phyloP scores from a whole-genome alignment of 2,113 vertebrate species.

The Proteles cristata region DNA sequence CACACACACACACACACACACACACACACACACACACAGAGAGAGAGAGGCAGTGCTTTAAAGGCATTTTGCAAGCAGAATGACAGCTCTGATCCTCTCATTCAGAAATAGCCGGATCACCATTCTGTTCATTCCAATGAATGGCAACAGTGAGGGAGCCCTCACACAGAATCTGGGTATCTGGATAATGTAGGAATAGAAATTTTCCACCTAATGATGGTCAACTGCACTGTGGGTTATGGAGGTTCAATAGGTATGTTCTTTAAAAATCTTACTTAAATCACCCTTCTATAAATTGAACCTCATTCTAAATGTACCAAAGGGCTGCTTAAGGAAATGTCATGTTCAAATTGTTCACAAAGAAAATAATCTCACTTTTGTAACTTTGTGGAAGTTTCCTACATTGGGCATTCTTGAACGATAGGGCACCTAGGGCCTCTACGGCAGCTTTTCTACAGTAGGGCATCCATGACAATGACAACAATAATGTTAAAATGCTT shows the following conservation, averaged over 20 bases:
- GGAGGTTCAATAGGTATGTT: constrained; percentile 40
- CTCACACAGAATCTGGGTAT: background rate
- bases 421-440: background rate
- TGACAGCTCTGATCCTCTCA: background rate
- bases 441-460: background rate
- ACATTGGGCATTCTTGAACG: background rate
- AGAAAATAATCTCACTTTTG: constrained; percentile 33
- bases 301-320: constrained; percentile 43
- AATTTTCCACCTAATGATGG: background rate
- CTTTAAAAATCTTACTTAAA: constrained; percentile 58
- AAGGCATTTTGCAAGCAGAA: background rate
- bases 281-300: constrained; percentile 60
- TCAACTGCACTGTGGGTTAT: background rate
- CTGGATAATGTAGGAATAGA: background rate
- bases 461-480: constrained; percentile 18
- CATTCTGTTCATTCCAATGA: background rate
- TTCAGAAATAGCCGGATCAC: background rate
- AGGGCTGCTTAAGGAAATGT: constrained; percentile 57
- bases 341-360: constrained; percentile 46
- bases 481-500: constrained; percentile 69
- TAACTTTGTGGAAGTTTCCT: background rate
- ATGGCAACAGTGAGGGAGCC: background rate
- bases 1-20: background rate
- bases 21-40: background rate
- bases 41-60: background rate